Evolutionary conservation across 2,797 vertebrate species (phyloP), one percentile per base, ranked within the genome.

Genomic region (Orientallactaga sibirica): DNA sequence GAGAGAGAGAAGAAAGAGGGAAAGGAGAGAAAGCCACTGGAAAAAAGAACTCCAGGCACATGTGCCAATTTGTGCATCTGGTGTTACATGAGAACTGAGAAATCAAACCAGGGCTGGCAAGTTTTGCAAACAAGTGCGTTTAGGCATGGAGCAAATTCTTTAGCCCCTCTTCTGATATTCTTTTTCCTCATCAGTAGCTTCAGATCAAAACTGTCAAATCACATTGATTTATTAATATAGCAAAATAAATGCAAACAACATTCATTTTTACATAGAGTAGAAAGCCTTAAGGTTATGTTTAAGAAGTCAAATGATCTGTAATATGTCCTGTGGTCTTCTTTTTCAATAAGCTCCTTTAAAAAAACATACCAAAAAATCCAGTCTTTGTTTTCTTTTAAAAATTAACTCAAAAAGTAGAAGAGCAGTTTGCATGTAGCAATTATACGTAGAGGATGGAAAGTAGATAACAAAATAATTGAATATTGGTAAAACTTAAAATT

Each of bases 201-300:
- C 2, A 58, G 20, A 41, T 79, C n/a, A 83, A 80, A 24, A 74
- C 14, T 27, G 20, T 37, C 2, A 83, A 90, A 6, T 20, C 61
- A 76, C 1, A 93, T 58, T 58, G 55, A 14, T 16, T 16, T 58
- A 58, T 58, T 16, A 58, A 3, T 58, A 58, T 58, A 64, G 83
- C 1, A 88, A 84, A 95, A 92, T 73, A 81, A 62, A 82, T 78
- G 52, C 2, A 71, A 92, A 82, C 37, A 61, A 90, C 19, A 41
- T 4, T 73, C 37, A 71, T 73, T 29, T 88, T 0, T 22, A 74
- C 33, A 73, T 8, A 75, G 66, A 68, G 33, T 62, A 16, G 10
- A 61, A 70, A 82, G 29, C n/a, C 61, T 62, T 7, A 73, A n/a
- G 15, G 20, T 61, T 79, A 62, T 75, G 4, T 82, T 19, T 81